Evolutionary conservation across 1,140 invertebrate genomes (phyloP).

Genomic region (Ceratina australensis): DNA sequence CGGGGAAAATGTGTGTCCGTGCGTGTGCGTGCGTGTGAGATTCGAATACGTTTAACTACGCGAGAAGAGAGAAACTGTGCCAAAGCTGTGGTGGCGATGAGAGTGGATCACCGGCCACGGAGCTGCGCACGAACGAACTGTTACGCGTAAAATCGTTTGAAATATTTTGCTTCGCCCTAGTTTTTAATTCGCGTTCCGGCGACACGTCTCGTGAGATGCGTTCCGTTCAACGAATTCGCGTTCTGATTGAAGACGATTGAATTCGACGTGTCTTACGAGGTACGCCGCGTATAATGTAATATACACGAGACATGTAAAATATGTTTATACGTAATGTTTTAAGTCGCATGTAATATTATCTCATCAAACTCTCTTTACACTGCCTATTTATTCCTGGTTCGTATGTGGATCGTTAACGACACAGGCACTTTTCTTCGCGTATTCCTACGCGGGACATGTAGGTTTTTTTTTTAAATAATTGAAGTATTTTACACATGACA

Average conservation of each 20-base stretch:
- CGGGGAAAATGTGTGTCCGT: neutral
- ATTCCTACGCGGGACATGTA: neutral
- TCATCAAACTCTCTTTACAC: slow-evolving; percentile 59
- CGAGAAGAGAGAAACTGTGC: neutral
- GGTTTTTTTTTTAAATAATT: slow-evolving; percentile 11
- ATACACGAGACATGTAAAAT: slow-evolving; percentile 35
- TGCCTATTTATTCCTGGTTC: slow-evolving; percentile 62
- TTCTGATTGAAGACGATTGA: neutral
- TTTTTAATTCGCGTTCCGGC: slow-evolving; percentile 11
- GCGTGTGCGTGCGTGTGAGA: neutral
- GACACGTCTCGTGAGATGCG: neutral
- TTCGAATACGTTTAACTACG: slow-evolving; percentile 1
- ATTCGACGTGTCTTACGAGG: neutral
- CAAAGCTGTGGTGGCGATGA: slow-evolving; percentile 7
- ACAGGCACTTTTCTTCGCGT: slow-evolving; percentile 38
- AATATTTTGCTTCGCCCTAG: slow-evolving; percentile 27
- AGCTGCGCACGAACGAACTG: too few relatives aligned
- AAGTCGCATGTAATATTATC: slow-evolving; percentile 46
- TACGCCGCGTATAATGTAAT: slow-evolving; percentile 31
- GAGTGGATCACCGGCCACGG: too few relatives aligned
- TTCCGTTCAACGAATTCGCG: neutral
- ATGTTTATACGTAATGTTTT: slow-evolving; percentile 48
- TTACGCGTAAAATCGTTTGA: neutral
- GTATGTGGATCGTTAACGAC: slow-evolving; percentile 38
- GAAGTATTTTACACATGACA: slow-evolving; percentile 37